These are phyloP conservation scores for Pharmacophagus antenor DNA, from an alignment of 2,888 invertebrate genomes.

Conservation along the genomic window DNA sequence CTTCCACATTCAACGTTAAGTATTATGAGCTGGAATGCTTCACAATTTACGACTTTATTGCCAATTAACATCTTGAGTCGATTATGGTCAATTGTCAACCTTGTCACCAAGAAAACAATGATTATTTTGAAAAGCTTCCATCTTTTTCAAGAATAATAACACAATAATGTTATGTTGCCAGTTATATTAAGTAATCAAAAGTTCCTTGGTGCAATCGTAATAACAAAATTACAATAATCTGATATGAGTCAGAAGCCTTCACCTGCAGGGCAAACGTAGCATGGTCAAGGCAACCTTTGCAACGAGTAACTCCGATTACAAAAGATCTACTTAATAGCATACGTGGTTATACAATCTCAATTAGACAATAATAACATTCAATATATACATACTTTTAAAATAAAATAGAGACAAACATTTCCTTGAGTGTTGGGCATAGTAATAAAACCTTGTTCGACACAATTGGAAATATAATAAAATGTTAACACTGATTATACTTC, in stretches of 20 bases:
- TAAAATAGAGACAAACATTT: background rate
- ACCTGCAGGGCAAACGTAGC: conserved; percentile 25
- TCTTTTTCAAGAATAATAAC: background rate
- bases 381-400: conserved; percentile 1
- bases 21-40: no score
- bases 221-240: conserved; percentile 28
- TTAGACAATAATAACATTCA: conserved; percentile 7
- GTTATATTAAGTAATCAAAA: conserved; percentile 14
- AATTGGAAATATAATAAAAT: background rate
- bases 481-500: background rate
- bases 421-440: background rate
- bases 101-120: no score
- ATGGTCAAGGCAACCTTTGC: conserved; percentile 30
- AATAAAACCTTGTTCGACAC: background rate
- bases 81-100: no score
- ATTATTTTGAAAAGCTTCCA: no score
- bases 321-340: conserved; percentile 28
- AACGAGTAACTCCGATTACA: conserved; percentile 5
- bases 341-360: conserved; percentile 16
- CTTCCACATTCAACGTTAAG: no score
- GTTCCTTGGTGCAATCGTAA: conserved; percentile 19
- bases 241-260: conserved; percentile 28
- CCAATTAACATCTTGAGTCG: no score
- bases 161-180: background rate
- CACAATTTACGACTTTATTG: no score